Evolutionary conservation across 2,113 vertebrate genomes (phyloP), one percentile per base, ranked within the genome.

Genomic region (Ictalurus furcatus): DNA sequence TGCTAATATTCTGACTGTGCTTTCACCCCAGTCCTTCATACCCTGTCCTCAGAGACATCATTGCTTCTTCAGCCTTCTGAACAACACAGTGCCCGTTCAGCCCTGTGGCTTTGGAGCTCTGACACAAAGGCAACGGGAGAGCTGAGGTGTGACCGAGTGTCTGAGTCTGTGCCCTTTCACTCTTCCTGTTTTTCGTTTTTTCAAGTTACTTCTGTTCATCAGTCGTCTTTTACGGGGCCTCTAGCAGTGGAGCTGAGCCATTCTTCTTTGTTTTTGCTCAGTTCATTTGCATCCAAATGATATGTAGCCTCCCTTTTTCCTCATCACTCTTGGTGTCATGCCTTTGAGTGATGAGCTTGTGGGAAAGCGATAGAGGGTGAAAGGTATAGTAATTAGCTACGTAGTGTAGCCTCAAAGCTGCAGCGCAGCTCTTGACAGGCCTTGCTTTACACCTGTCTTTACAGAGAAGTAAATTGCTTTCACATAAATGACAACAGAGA

Each of bases 201-300:
- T 37, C 23, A 28, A n/a, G 83, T 48, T 67, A 67, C 76, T 86
- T 81, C 59, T 81, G 28, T 73, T 87, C 61, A 54, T 87, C 61
- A 30, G 59, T 54, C 16, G 12, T 81, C 76, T 69, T 54, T 25
- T 81, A 30, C n/a, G 11, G 21, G 63, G 76, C 78, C 78, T 69
- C 76, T 87, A 56, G 86, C 86, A 81, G 12, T 69, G 78, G 76
- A 87, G 78, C 63, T 52, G 76, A 87, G 28, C 28, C 44, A 85
- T 85, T 69, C 63, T 69, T 85, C 84, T 88, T 90, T 86, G 34
- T 87, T 88, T 88, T 87, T 73, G 21, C 79, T 71, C 59, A 63
- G 83, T 78, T 85, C 37, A 90, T 91, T 90, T 90, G 89, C 89
- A 90, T 91, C 84, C 84, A 90, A 86, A 90, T 88, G 89, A 89